Evolutionary conservation across 2,797 vertebrate species (phyloP).

Genomic region (Chelon labrosus): DNA sequence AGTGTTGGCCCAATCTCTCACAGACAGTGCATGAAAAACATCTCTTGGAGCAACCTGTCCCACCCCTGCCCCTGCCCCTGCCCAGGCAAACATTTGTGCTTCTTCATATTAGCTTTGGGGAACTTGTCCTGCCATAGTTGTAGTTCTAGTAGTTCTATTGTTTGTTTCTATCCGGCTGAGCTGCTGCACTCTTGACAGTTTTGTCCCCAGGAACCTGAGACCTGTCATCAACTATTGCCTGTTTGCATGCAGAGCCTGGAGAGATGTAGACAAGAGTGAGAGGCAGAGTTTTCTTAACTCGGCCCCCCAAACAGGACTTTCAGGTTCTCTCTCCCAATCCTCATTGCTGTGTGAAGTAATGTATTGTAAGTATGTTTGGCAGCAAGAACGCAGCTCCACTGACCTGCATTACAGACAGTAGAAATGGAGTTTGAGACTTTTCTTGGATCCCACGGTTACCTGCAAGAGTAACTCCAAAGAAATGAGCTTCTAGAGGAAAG

Average conservation of each 20-base stretch:
- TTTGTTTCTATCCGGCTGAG: conserved; percentile 20
- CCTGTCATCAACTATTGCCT: conserved; percentile 58
- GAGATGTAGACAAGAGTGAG: conserved; percentile 23
- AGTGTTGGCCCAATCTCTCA: conserved; percentile 32
- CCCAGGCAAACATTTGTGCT: conserved; percentile 14
- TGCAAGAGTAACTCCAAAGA: background rate
- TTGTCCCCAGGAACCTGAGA: conserved; percentile 67
- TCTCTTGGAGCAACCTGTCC: conserved; percentile 2
- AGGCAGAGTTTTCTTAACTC: conserved; percentile 36
- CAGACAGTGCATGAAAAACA: conserved; percentile 11
- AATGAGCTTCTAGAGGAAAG: background rate
- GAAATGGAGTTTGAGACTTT: background rate
- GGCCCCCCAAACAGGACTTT: conserved; percentile 77
- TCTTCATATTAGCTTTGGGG: background rate
- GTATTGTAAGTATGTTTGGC: conserved; percentile 16
- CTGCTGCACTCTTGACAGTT: conserved; percentile 11
- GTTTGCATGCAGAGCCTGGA: conserved; percentile 27
- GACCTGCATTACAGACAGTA: background rate
- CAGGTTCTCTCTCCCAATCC: conserved; percentile 63
- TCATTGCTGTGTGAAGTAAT: conserved; percentile 13
- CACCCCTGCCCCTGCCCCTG: background rate
- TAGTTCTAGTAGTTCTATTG: background rate
- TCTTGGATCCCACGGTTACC: background rate
- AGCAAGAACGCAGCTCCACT: conserved; percentile 19
- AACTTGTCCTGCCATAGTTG: background rate